Base-by-base conservation (phyloP, 2,797 vertebrate species). In the Acipenser ruthenus region DNA sequence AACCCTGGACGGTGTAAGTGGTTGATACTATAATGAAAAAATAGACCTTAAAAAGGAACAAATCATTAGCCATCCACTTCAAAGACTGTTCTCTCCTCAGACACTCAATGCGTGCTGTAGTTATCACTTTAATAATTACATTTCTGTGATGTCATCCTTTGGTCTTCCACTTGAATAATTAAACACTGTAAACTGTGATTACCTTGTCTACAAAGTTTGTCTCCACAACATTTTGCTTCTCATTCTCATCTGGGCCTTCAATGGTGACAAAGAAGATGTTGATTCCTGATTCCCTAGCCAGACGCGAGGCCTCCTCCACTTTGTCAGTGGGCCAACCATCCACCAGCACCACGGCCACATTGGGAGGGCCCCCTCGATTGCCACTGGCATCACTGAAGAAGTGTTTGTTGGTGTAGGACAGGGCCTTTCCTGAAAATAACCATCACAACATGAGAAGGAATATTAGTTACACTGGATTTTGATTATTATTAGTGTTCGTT, bases 181-280 rank as follows among this genome's bases (percentile, higher is more conserved):
- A 37, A 37, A 37, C 37, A 37, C 8, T 5, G 37, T 37, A 37
- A 37, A 37, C 37, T 37, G 37, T 37, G 4, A 6, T 10, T 80
- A 99, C 97, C 95, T 99, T 99, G 73, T 95, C 93, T 48, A 98
- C 94, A 81, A 97, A 99, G 83, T 94, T 90, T 51, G 85, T 70
- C 80, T 99, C 97, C 0, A 90, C 75, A 70, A 99, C 78, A 0
- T 89, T 91, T 62, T 92, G 89, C 67, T 92, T 97, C 81, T 99
- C 96, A 0, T 77, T 92, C 66, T 95, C 93, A 64, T 89, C 87
- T 0, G 97, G 88, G 48, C 92, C 94, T 81, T 99, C 97, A 10
- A 99, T 88, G 68, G 96, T 98, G 80, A 99, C 91, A 70, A 99
- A 97, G 83, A 98, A 99, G 71, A 99, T 93, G 77, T 99, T 99